Evolutionary conservation across 1,140 invertebrate species (phyloP), one percentile per base, ranked within the genome.

Genomic region (Bombyx mori): DNA sequence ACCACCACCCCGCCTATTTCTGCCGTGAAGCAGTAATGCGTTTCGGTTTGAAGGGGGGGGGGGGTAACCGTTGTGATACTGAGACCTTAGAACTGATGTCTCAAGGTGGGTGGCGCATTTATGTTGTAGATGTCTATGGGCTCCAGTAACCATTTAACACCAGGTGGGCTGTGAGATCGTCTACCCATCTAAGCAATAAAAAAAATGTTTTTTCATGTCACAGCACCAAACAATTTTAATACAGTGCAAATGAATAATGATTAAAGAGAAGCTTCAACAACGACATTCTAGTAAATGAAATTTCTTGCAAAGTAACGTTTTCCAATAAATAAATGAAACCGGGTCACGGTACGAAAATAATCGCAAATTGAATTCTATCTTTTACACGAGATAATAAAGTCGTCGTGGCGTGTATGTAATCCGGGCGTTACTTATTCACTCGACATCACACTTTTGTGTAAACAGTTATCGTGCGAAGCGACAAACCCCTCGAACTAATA

Each of bases 401-500:
- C 48, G n/a, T n/a, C 48, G 48, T 6, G 48, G 48, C 48, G n/a
- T 9, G 45, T 35, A 35, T 9, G 45, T 35, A 35, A 35, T 35
- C 26, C 26, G 4, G 26, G 45, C 45, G 45, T 9, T 47, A 12
- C 6, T 47, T 54, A 54, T 45, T 54, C 56, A 47, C 50, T 22
- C 26, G 47, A 51, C 56, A 46, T 58, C 52, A 54, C n/a, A 7
- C 54, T 48, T 53, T 42, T 12, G 8, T 6, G 18, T 47, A 44
- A 54, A 52, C 44, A 52, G 8, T 46, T 52, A 52, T 22, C 56
- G 49, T 42, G 42, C 12, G 54, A 58, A 42, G 52, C 66, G 63
- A 69, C 59, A 65, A 51, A 59, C 64, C 62, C 65, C 63, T 60
- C 65, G 42, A 71, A 78, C 66, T 76, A 74, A 76, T 73, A 74